A percentile compares a stretch with the other conserved stretches of the same genome.
Evolutionary conservation across 2,113 vertebrate genomes (phyloP).

Genomic region (Hystrix cristata): DNA sequence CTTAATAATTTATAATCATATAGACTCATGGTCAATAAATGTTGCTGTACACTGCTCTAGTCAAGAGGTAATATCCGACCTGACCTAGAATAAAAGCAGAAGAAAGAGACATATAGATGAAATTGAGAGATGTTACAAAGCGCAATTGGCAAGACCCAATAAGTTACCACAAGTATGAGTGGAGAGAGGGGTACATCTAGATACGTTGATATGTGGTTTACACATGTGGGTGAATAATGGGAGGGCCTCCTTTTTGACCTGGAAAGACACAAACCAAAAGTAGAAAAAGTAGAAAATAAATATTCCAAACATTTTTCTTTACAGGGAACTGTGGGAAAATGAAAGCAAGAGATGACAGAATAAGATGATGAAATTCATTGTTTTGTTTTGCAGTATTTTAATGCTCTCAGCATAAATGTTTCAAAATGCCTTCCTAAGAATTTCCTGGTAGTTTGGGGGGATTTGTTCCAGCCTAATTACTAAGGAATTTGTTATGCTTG

Average conservation of each 20-base stretch:
- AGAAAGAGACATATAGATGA: neutral
- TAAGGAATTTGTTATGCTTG: neutral
- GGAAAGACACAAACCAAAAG: neutral
- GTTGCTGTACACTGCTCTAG: neutral
- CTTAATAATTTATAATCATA: neutral
- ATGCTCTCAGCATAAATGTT: neutral
- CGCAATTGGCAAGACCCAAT: neutral
- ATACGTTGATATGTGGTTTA: neutral
- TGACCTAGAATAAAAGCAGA: conserved; percentile 16
- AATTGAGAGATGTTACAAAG: neutral
- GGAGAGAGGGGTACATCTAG: neutral
- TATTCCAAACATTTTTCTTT: neutral
- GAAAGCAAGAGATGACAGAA: neutral
- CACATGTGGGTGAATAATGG: neutral
- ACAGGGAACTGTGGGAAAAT: neutral
- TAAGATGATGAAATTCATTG: neutral
- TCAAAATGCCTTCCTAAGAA: neutral
- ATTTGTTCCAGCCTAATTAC: conserved; percentile 51
- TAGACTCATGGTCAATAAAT: neutral
- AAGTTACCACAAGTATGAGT: neutral
- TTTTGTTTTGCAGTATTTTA: conserved; percentile 44
- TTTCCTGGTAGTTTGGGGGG: neutral
- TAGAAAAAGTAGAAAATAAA: neutral
- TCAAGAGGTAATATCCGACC: neutral
- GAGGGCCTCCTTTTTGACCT: neutral